A percentile compares a stretch with the other conserved stretches of the same genome.
These are phyloP conservation scores for Artibeus jamaicensis DNA, from an alignment of 2,797 vertebrate genomes.

Conservation along the genomic window DNA sequence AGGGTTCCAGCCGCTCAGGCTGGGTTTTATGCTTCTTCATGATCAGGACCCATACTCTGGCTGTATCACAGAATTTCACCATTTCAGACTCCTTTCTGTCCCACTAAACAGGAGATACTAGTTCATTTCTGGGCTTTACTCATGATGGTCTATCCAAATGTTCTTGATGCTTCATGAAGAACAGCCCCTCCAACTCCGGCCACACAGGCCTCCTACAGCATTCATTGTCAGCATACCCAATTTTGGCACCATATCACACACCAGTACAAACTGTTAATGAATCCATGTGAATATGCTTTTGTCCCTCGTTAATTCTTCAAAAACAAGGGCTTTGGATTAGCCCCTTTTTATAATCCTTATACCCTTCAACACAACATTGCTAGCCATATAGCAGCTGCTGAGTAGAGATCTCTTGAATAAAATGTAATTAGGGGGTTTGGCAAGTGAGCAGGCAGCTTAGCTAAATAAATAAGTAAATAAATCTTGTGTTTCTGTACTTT, in stretches of 20 bases:
- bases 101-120: background rate
- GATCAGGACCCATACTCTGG: background rate
- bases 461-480: background rate
- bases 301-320: constrained; percentile 53
- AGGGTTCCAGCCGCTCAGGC: background rate
- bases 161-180: background rate
- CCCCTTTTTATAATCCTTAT: background rate
- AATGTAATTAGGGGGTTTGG: constrained; percentile 19
- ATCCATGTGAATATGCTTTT: background rate
- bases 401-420: constrained; percentile 31
- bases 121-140: background rate
- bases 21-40: background rate
- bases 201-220: background rate
- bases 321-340: constrained; percentile 38
- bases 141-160: background rate
- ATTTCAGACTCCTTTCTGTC: background rate
- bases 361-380: constrained; percentile 27
- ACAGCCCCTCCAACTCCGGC: background rate
- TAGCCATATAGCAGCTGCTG: constrained; percentile 25
- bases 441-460: constrained; percentile 27
- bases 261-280: background rate
- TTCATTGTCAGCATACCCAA: background rate
- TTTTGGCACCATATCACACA: background rate
- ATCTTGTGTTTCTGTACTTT: constrained; percentile 39
- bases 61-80: background rate